Percentiles rank a stretch among this genome's conserved stretches.
Evolutionary conservation across 2,797 vertebrate species (phyloP).

Genomic region (Steatocranus sp.): DNA sequence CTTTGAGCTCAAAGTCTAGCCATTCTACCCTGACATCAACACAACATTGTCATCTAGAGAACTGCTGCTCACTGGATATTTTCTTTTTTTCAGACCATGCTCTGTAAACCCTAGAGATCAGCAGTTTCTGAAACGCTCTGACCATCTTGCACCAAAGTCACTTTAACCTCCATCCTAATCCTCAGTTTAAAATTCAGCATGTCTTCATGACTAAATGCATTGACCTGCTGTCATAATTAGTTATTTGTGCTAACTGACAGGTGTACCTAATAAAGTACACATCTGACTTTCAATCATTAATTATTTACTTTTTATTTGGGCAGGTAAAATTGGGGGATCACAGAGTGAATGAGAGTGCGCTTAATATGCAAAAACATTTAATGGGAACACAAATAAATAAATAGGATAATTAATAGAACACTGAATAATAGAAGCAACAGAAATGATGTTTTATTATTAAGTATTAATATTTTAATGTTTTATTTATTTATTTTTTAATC

Average conservation of each 20-base stretch:
- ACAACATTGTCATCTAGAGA: background rate
- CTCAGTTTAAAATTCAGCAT: background rate
- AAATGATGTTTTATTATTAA: accelerated
- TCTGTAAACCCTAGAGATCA: background rate
- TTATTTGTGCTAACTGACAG: background rate
- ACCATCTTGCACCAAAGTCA: background rate
- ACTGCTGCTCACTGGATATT: background rate
- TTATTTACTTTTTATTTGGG: background rate
- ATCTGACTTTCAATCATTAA: background rate
- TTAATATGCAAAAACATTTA: background rate
- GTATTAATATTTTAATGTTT: background rate
- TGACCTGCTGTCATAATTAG: background rate
- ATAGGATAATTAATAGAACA: background rate
- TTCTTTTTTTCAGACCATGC: background rate
- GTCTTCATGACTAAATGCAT: background rate
- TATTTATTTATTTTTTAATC: background rate
- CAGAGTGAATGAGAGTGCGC: background rate
- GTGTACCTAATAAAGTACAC: background rate
- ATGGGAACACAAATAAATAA: background rate
- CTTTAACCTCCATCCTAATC: background rate
- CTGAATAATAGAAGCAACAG: background rate
- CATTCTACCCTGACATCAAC: background rate
- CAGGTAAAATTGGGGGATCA: background rate
- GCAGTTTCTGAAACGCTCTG: background rate
- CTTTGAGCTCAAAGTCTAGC: background rate